Base-by-base conservation (phyloP, 64 coral and sea anemone species). In the Exaiptasia diaphana region DNA sequence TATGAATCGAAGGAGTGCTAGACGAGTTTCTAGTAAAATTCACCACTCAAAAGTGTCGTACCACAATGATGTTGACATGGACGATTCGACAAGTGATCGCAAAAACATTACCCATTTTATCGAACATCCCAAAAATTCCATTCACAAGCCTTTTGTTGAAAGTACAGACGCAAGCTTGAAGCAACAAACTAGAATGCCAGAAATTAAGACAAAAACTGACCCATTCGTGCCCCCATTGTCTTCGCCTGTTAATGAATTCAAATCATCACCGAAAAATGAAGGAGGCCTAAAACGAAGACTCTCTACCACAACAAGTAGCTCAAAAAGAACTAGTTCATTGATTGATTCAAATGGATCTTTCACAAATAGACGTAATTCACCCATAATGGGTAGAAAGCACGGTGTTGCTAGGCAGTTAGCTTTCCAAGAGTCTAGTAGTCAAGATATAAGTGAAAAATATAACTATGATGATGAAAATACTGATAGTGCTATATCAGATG, bases 401-500 rank as follows among this genome's bases (percentile, higher is more conserved):
- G 44, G 44, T 31, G 91, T 89, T 95, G 73, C 80, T 41, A 90
- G 91, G 44, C 91, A 95, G 17, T 56, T 85, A 26, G 82, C 79
- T 15, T 93, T 93, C 82, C 68, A 75, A 29, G 80, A 89, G 77
- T 70, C 71, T 20, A 71, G 30, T 58, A 79, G 28, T 49, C 22
- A 53, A 17, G 64, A 88, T 43, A 68, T 31, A 5, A 54, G 33
- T 12, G 34, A 55, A 17, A n/a, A 34, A 38, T 20, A 35, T 41
- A 44, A 65, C 4, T 24, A 74, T 11, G 93, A 90, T 4, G 93
- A 90, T 20, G 89, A 88, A 53, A 92, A 99, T 55, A 92, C 95
- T 0, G 95, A 99, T 50, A 99, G 95, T 50, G 85, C 95, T 9
- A 88, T 99, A 54, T 99, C 95, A 3, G 95, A 92, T 71, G 84